Base-by-base conservation (phyloP, 2,888 invertebrate species). In the Orthosia gracilis region DNA sequence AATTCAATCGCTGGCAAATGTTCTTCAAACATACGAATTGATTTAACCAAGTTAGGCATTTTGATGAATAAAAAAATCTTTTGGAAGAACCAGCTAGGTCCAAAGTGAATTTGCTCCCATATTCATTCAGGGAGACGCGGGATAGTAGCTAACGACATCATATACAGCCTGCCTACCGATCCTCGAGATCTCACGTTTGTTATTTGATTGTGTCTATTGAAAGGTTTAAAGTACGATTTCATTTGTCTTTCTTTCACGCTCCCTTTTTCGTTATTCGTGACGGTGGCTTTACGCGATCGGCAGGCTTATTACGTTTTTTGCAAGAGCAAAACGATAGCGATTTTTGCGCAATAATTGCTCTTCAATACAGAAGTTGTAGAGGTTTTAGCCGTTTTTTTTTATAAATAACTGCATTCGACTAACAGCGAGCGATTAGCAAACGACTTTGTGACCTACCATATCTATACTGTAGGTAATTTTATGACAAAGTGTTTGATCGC, bases 21-120 rank as follows among this genome's bases (percentile, higher is more conserved):
- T 73, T 73, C 64, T 69, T 54, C 70, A 80, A 82, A 71, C 55
- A 73, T 52, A 52, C 73, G 85, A 86, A 88, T 86, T 83, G 78
- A 75, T 86, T 86, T 87, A 86, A 71, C 70, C 73, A 71, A 73
- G 71, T 82, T 79, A n/a, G 73, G 82, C 62, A 73, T 66, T 69
- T 58, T 67, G 64, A 54, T 70, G 69, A 55, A 76, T 77, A 73
- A 81, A 82, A 73, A 76, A 68, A 57, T 68, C 55, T 64, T 71
- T 69, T 49, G 50, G 52, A 69, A 61, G 21, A 64, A 63, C 47
- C 76, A 64, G 68, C 65, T 68, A 31, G 40, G 59, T 2, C 21
- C n/a, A 58, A 78, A 76, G 62, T 74, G 69, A 65, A 80, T 80
- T 80, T 75, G 4, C 15, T 69, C 13, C 55, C 40, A 68, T 66